Conservation (phyloP, 2,797 vertebrate species). For the Notolepis coatsorum region DNA sequence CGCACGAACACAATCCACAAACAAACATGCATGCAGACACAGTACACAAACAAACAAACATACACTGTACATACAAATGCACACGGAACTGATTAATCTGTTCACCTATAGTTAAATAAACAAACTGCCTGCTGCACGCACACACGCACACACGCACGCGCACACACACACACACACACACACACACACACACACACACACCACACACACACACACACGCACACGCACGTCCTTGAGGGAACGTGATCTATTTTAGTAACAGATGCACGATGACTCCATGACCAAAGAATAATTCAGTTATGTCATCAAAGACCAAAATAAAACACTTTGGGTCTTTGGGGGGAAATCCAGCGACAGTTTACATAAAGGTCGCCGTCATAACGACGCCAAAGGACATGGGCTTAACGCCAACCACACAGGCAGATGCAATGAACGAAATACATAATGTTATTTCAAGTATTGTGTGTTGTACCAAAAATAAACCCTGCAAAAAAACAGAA, state of each 20-base stretch:
- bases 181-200: not conserved
- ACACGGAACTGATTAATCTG: not conserved
- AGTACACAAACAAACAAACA: constrained; percentile 9
- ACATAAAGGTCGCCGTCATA: constrained; percentile 56
- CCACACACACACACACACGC: not conserved
- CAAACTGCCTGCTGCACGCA: not conserved
- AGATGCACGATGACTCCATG: constrained; percentile 48
- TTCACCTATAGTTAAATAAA: not conserved
- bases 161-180: not conserved
- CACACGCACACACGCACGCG: not conserved
- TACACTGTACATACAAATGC: no score
- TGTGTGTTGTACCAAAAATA: no score
- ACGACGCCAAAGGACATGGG: constrained; percentile 43
- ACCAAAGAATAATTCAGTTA: constrained; percentile 49
- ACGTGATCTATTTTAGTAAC: constrained; percentile 31
- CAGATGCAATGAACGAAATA: not conserved
- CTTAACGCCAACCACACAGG: constrained; percentile 3
- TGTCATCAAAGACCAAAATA: constrained; percentile 46
- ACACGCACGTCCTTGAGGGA: constrained; percentile 5
- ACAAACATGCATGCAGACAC: constrained; percentile 14
- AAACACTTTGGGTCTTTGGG: constrained; percentile 2
- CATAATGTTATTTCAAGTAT: not conserved
- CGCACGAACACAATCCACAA: not conserved
- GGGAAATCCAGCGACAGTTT: constrained; percentile 56
- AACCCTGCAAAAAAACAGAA: not conserved